A percentile compares a stretch with the other conserved stretches of the same genome.
These are phyloP conservation scores for Lamellibrachia satsuma DNA, from an alignment of 2,888 invertebrate species.

Conservation along the genomic window DNA sequence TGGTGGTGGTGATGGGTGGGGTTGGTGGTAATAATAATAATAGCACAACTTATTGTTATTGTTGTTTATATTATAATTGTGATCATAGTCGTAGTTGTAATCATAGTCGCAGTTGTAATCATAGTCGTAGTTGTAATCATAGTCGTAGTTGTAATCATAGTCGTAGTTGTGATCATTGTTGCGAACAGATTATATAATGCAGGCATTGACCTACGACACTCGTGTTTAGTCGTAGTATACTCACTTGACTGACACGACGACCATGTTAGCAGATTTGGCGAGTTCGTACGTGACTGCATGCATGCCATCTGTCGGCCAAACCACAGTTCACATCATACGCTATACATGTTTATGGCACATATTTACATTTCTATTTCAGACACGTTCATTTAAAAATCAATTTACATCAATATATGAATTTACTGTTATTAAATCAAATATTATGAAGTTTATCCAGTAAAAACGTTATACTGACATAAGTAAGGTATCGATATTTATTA, in stretches of 20 bases:
- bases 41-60: no score
- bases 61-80: no score
- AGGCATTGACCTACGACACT: neutral
- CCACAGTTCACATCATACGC: neutral
- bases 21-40: no score
- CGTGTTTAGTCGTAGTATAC: neutral
- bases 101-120: no score
- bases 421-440: neutral
- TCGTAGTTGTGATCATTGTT: no score
- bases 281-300: neutral
- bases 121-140: no score
- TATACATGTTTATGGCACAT: neutral
- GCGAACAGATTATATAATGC: neutral
- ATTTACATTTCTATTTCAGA: neutral
- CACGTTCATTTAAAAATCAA: neutral
- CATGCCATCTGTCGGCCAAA: neutral
- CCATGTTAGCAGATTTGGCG: conserved; percentile 1
- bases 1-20: no score
- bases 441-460: no score
- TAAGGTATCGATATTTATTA: no score
- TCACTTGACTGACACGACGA: conserved; percentile 27
- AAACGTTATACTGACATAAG: no score
- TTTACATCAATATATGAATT: neutral
- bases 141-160: no score
- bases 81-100: no score